These are phyloP conservation scores for Papilio polytes DNA, from an alignment of 1,140 invertebrate genomes.

Conservation along the genomic window DNA sequence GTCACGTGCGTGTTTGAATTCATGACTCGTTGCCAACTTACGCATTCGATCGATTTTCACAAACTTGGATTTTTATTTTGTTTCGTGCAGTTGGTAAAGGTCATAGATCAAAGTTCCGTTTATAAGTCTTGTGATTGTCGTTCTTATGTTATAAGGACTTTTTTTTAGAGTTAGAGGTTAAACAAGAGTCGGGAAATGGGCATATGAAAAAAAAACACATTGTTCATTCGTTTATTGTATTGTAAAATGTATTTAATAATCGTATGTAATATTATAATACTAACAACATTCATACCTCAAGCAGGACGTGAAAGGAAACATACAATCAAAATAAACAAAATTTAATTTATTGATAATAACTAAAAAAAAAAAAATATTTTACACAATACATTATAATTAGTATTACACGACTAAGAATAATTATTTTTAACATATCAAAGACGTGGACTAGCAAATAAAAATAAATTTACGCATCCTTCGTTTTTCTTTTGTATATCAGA, in stretches of 20 bases:
- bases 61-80: not conserved
- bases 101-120: no score
- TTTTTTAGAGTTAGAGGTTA: not conserved
- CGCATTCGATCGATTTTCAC: not conserved
- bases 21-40: not conserved
- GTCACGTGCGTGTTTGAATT: not conserved
- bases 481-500: constrained; percentile 52
- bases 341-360: constrained; percentile 83
- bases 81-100: not conserved
- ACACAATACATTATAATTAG: constrained; percentile 82
- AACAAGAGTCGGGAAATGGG: no score
- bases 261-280: constrained; percentile 37
- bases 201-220: constrained; percentile 15
- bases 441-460: constrained; percentile 81
- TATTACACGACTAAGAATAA: constrained; percentile 82
- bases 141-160: not conserved
- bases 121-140: no score
- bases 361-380: constrained; percentile 82
- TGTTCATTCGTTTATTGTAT: constrained; percentile 38
- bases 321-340: constrained; percentile 79
- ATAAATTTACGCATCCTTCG: constrained; percentile 72
- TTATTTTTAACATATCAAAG: constrained; percentile 80
- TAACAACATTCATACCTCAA: constrained; percentile 36
- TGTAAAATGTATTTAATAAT: constrained; percentile 39
- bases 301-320: constrained; percentile 49